Evolutionary conservation across 2,888 invertebrate species (phyloP).

Genomic region (Drosophila anomalipes): DNA sequence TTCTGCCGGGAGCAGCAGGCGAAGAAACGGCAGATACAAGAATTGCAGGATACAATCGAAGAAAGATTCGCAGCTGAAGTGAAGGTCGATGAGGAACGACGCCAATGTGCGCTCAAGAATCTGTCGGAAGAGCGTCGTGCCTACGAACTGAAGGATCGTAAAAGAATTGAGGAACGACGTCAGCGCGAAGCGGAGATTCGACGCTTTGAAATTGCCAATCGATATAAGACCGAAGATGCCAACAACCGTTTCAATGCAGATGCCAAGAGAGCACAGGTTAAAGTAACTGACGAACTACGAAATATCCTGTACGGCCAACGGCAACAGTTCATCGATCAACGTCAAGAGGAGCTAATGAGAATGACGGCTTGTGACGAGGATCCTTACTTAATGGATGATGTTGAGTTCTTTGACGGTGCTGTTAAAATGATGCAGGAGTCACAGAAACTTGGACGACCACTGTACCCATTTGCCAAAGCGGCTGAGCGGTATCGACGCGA

Average conservation of each 20-base stretch:
- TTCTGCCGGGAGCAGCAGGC: constrained; percentile 29
- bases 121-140: constrained; percentile 53
- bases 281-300: constrained; percentile 18
- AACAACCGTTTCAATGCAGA: constrained; percentile 29
- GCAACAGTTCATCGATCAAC: constrained; percentile 35
- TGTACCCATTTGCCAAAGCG: constrained; percentile 80
- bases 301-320: constrained; percentile 41
- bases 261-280: constrained; percentile 5
- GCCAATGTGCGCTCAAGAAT: constrained; percentile 20
- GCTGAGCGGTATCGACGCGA: constrained; percentile 76
- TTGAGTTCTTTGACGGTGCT: constrained; percentile 81
- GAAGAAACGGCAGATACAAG: constrained; percentile 2
- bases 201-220: constrained; percentile 60
- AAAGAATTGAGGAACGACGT: constrained; percentile 14
- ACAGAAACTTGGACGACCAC: constrained; percentile 76
- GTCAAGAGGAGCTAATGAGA: constrained; percentile 41
- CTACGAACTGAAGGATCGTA: constrained; percentile 44
- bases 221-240: constrained; percentile 46
- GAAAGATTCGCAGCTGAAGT: constrained; percentile 4
- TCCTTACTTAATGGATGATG: constrained; percentile 73
- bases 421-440: constrained; percentile 76
- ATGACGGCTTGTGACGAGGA: constrained; percentile 48
- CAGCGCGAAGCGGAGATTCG: constrained; percentile 28
- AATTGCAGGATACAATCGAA: neutral
- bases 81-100: constrained; percentile 37